Evolutionary conservation across 2,113 vertebrate genomes (phyloP).

Genomic region (Cinclus mexicanus): DNA sequence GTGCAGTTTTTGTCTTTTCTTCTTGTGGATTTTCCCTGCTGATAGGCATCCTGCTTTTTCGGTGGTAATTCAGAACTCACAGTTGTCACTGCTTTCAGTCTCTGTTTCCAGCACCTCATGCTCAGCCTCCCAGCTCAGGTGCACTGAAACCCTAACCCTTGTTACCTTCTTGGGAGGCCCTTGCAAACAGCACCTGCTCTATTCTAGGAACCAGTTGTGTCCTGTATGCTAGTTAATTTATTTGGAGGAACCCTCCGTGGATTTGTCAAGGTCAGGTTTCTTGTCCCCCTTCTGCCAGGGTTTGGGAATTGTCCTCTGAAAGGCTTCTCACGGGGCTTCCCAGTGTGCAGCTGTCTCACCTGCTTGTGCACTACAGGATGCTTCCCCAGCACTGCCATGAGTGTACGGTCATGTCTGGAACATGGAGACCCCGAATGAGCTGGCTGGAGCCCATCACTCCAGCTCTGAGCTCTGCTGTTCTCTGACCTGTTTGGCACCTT

Average conservation of each 20-base stretch:
- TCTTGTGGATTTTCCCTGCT: not conserved
- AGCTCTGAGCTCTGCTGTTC: accelerated
- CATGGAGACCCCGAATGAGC: accelerated
- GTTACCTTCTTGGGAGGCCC: not conserved
- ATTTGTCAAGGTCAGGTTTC: constrained; percentile 8
- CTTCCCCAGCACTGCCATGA: not conserved
- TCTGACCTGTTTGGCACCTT: accelerated
- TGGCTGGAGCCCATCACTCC: not conserved
- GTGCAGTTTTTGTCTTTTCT: not conserved
- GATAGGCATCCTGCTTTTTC: not conserved
- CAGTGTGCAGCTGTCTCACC: accelerated
- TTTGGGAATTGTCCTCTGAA: not conserved
- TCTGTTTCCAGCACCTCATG: not conserved
- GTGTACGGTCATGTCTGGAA: accelerated
- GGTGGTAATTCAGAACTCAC: not conserved
- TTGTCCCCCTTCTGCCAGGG: not conserved
- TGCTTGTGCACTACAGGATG: accelerated
- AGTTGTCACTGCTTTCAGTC: not conserved
- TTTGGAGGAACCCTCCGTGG: not conserved
- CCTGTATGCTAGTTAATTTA: not conserved
- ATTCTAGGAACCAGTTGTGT: not conserved
- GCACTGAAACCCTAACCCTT: not conserved
- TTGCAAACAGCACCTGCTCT: not conserved
- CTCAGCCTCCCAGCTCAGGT: not conserved
- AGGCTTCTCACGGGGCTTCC: not conserved